A percentile compares a stretch with the other conserved stretches of the same genome.
phyloP scores from a whole-genome alignment of 1,140 invertebrate genomes.

The Caenorhabditis briggsae region DNA sequence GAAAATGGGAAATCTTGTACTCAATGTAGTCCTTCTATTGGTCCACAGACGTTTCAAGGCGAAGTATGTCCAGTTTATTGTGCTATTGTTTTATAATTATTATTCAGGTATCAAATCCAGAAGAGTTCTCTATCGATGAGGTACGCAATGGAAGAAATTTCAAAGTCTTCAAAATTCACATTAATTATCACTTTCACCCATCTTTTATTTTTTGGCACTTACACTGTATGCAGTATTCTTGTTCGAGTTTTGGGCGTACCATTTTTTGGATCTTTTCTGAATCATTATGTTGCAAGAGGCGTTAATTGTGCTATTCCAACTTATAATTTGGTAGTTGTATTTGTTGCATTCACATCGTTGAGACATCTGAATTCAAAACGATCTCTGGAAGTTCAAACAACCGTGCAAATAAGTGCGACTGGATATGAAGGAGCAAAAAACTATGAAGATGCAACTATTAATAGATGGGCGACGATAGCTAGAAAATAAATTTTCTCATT shows the following conservation, averaged over 20 bases:
- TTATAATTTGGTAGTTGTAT: not conserved
- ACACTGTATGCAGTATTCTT: not conserved
- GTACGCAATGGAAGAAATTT: constrained; percentile 10
- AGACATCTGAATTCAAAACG: not conserved
- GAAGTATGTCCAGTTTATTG: not conserved
- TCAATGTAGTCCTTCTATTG: not conserved
- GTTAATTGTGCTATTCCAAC: constrained; percentile 17
- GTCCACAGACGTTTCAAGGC: not conserved
- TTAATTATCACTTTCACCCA: constrained; percentile 4
- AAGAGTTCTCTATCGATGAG: not conserved
- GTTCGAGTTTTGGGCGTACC: not conserved
- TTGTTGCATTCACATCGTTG: not conserved
- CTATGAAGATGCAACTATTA: not conserved
- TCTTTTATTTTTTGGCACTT: constrained; percentile 3
- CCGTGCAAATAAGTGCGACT: not conserved
- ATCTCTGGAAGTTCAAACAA: not conserved
- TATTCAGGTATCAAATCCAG: not conserved
- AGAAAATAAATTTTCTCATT: not conserved
- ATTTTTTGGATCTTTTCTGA: not conserved
- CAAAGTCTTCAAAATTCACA: constrained; percentile 10
- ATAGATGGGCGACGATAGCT: not conserved
- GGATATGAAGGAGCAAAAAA: not conserved
- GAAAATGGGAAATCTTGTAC: not conserved
- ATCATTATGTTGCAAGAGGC: constrained; percentile 1
- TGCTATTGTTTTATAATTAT: not conserved